A percentile compares a stretch with the other conserved stretches of the same genome.
Evolutionary conservation across 2,888 invertebrate genomes (phyloP).

Genomic region (Caenorhabditis afra): DNA sequence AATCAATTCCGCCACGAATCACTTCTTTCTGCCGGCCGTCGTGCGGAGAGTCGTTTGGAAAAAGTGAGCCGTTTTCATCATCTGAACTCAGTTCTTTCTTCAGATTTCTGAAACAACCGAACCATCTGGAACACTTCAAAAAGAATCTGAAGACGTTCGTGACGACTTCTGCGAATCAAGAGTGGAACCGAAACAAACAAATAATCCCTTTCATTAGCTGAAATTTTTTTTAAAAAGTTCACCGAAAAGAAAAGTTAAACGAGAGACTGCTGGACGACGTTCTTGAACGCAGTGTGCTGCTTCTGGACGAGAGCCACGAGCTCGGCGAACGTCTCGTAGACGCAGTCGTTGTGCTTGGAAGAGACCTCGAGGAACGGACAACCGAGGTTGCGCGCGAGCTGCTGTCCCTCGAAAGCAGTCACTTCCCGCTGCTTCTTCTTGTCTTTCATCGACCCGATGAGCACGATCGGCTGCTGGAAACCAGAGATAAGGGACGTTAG

Average conservation of each 20-base stretch:
- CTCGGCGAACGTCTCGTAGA: constrained; percentile 60
- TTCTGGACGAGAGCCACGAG: constrained; percentile 50
- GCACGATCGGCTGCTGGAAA: constrained; percentile 60
- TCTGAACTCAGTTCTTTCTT: neutral
- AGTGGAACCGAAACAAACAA: constrained; percentile 38
- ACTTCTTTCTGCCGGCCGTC: constrained; percentile 42
- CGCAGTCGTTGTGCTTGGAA: constrained; percentile 63
- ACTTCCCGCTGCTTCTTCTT: constrained; percentile 57
- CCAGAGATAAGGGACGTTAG: neutral
- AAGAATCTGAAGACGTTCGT: constrained; percentile 24
- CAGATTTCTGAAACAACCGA: constrained; percentile 46
- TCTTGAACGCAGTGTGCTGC: constrained; percentile 37
- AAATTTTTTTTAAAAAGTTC: constrained; percentile 29
- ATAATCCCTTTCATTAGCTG: constrained; percentile 25
- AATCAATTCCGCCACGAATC: constrained; percentile 33
- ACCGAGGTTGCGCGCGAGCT: constrained; percentile 47
- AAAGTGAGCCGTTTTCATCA: constrained; percentile 19
- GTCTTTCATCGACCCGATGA: constrained; percentile 63
- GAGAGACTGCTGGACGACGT: constrained; percentile 28
- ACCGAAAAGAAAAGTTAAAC: constrained; percentile 39
- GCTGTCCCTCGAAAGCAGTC: constrained; percentile 58
- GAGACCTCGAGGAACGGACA: constrained; percentile 67
- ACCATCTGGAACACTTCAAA: constrained; percentile 49
- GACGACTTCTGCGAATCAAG: constrained; percentile 5
- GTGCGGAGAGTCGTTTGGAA: constrained; percentile 33